phyloP scores from a whole-genome alignment of 1,140 invertebrate genomes.

The Aporrectodea caliginosa region DNA sequence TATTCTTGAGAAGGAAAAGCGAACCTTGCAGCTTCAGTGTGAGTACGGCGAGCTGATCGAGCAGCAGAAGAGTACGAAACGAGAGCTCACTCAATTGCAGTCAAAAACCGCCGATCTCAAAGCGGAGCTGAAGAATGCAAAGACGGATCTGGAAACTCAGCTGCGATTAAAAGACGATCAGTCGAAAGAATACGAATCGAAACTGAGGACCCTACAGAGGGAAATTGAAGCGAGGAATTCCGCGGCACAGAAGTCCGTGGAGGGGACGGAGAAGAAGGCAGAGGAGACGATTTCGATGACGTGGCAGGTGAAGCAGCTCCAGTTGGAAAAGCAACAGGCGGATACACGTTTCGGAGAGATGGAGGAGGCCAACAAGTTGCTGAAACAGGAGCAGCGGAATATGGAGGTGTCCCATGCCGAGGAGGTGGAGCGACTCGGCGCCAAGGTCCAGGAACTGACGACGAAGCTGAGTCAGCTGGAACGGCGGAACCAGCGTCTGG shows the following conservation, averaged over 20 bases:
- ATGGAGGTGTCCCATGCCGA: conserved; percentile 13
- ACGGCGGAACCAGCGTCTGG: conserved; percentile 16
- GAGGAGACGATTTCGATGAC: background rate
- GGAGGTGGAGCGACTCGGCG: background rate
- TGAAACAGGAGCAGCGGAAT: conserved; percentile 29
- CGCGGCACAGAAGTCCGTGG: background rate
- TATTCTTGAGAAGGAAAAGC: conserved; percentile 42
- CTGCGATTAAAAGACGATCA: conserved; percentile 37
- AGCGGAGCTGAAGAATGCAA: conserved; percentile 39
- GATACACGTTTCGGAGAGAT: background rate
- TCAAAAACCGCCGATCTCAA: conserved; percentile 39
- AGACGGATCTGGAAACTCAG: conserved; percentile 39
- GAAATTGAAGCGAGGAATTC: background rate
- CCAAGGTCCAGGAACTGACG: conserved; percentile 25
- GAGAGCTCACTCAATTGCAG: conserved; percentile 35
- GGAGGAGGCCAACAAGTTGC: conserved; percentile 10
- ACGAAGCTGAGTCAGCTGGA: conserved; percentile 11
- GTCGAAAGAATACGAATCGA: conserved; percentile 4
- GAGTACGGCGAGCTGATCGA: conserved; percentile 39
- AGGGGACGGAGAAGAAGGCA: background rate
- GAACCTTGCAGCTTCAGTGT: conserved; percentile 40
- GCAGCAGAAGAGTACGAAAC: conserved; percentile 40
- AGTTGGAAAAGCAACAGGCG: conserved; percentile 4
- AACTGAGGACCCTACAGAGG: background rate
- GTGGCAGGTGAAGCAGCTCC: background rate